Evolutionary conservation across 2,113 vertebrate species (phyloP).

Genomic region (Athene noctua): DNA sequence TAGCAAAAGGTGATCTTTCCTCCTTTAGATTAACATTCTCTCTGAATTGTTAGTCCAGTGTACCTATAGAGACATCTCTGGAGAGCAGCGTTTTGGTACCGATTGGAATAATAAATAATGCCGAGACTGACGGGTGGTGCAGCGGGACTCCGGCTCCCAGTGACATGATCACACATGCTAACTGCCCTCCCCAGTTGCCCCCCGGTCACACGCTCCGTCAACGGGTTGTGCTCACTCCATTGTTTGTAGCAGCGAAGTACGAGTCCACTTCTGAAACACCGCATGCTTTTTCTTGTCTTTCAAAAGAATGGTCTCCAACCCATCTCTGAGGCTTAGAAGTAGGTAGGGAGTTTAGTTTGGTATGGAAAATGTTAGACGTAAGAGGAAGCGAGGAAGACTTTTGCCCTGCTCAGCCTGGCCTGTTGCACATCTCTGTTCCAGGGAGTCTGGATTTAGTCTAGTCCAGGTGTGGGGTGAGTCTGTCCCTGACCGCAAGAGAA

Average conservation of each 20-base stretch:
- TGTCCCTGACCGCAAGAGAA: neutral
- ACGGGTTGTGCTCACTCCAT: neutral
- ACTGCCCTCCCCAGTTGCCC: neutral
- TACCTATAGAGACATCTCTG: neutral
- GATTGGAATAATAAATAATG: neutral
- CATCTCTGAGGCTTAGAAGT: neutral
- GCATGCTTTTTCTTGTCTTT: neutral
- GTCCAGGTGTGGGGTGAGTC: neutral
- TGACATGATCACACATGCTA: neutral
- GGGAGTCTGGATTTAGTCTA: neutral
- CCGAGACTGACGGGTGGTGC: neutral
- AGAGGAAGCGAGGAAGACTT: neutral
- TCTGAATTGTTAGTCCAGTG: constrained; percentile 29
- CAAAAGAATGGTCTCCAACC: neutral
- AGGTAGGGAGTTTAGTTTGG: neutral
- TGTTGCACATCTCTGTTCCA: neutral
- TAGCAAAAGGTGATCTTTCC: neutral
- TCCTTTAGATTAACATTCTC: neutral
- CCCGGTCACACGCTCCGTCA: neutral
- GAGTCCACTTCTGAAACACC: neutral
- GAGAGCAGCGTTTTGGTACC: constrained; percentile 16
- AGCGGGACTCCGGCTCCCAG: neutral
- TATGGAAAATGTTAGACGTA: neutral
- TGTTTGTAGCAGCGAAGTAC: neutral
- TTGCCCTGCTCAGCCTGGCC: neutral